A percentile compares a stretch with the other conserved stretches of the same genome.
Evolutionary conservation across 2,113 vertebrate species (phyloP).

Genomic region (Prolemur simus): DNA sequence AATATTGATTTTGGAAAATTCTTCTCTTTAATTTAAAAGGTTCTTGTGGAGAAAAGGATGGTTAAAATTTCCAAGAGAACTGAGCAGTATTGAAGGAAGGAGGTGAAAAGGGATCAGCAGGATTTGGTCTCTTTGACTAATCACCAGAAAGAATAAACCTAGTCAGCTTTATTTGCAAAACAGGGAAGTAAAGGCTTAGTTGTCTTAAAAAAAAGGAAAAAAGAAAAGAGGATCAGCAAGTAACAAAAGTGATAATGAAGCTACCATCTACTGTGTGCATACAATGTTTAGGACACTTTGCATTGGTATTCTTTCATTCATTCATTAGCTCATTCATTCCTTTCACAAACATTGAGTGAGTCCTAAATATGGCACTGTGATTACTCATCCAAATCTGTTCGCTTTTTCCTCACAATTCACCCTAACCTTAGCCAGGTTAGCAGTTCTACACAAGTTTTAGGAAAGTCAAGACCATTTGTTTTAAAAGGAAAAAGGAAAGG

Average conservation of each 20-base stretch:
- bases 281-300: neutral
- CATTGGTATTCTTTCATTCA: neutral
- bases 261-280: neutral
- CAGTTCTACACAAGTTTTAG: neutral
- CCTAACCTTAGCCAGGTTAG: neutral
- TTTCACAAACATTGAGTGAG: neutral
- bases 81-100: neutral
- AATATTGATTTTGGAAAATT: neutral
- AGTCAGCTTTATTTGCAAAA: too few species aligned
- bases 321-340: neutral
- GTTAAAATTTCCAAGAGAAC: slow-evolving; percentile 5
- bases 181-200: too few species aligned
- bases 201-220: too few species aligned
- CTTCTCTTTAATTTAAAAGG: neutral
- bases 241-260: neutral
- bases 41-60: neutral
- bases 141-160: too few species aligned
- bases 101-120: neutral
- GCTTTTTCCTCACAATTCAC: neutral
- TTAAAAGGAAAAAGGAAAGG: neutral
- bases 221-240: neutral
- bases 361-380: neutral
- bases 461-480: neutral
- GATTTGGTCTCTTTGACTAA: too few species aligned
- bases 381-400: neutral